Base-by-base conservation (phyloP, 2,113 vertebrate genomes). In the Rhinoptilus africanus region DNA sequence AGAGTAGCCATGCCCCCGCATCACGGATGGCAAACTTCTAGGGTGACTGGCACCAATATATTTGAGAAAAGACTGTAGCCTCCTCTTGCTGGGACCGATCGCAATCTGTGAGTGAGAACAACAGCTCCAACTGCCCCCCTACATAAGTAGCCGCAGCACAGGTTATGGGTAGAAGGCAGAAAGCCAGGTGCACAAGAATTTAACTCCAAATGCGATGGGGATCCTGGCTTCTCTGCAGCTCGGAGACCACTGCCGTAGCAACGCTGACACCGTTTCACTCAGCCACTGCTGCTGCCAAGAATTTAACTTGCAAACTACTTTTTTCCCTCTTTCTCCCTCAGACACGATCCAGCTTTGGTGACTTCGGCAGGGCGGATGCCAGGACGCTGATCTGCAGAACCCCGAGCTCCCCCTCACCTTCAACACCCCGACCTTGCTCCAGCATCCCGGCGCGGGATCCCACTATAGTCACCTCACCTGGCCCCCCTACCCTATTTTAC, bases 241-340 rank as follows among this genome's bases (percentile, higher is more conserved):
- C 6, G 0, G 75, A 79, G 56, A 66, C 41, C 67, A 56, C 69
- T 0, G 0, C 37, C 0, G 1, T 6, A 92, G 45, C 60, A 74
- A 57, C 0, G 0, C 30, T 3, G 1, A 43, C 9, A 62, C 18
- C 34, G 60, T 45, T 83, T 76, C 14, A 11, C 64, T 60, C 63
- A 79, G 48, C 39, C 39, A 24, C 39, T 64, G 50, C 48, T 68
- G 74, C 71, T 73, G 79, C 79, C 71, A 73, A 43, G 71, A 85
- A 77, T 77, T 60, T 39, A 79, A 48, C 30, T 17, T 90, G 41
- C 74, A 76, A 76, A 39, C 8, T 27, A 27, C 30, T 72, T 94
- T 94, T 87, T 85, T 68, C 56, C 74, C 57, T 59, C 67, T 66
- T 50, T 54, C 47, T 68, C 35, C 48, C 48, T 88, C 54, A 88